Conservation (phyloP, 2,888 invertebrate genomes). For the Mantis religiosa region DNA sequence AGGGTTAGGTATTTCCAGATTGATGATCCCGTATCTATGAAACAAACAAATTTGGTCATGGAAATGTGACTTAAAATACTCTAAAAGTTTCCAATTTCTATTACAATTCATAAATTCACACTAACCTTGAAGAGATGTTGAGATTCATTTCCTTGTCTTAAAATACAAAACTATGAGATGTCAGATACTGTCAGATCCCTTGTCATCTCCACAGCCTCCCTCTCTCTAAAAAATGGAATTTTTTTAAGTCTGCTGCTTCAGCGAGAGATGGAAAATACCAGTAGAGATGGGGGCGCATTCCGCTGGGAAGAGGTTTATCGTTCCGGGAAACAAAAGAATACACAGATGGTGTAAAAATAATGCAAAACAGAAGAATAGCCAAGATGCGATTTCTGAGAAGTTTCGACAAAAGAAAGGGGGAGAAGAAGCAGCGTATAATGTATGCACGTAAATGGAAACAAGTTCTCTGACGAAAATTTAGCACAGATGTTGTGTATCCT, state of each 20-base stretch:
- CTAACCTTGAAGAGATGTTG: neutral
- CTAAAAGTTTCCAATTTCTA: neutral
- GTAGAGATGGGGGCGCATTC: neutral
- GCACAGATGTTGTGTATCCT: neutral
- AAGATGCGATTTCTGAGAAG: neutral
- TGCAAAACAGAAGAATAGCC: neutral
- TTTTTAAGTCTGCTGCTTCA: neutral
- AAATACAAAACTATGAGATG: neutral
- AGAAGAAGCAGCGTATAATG: neutral
- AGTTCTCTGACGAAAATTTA: neutral
- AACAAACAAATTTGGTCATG: too few species aligned
- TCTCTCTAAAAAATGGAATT: neutral
- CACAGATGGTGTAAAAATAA: neutral
- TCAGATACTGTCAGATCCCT: neutral
- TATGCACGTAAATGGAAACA: neutral
- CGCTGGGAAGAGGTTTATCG: neutral
- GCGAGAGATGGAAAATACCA: neutral
- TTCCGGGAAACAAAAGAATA: neutral
- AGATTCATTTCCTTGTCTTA: neutral
- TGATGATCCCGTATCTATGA: too few species aligned
- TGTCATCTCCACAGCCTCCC: neutral
- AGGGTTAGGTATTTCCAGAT: too few species aligned
- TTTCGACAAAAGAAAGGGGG: neutral
- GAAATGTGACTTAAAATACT: too few species aligned
- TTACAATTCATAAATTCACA: neutral